Conservation (phyloP, 2,888 invertebrate species). For the Tachystola acroxantha region DNA sequence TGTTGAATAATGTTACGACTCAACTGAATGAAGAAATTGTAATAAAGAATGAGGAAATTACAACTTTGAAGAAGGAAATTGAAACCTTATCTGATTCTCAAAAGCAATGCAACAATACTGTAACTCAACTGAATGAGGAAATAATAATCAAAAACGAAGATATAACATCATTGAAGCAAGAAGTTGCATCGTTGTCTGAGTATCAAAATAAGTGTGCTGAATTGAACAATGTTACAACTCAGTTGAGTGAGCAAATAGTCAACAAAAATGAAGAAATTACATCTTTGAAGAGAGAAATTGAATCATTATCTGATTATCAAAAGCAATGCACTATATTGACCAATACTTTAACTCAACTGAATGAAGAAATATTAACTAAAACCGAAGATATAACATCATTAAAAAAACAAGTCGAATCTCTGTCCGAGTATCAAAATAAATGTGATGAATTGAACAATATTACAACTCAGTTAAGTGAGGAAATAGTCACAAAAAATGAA, state of each 20-base stretch:
- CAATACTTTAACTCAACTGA: too few species aligned
- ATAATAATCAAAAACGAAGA: too few species aligned
- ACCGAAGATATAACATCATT: too few species aligned
- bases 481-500: conserved; percentile 20
- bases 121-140: too few species aligned
- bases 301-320: neutral
- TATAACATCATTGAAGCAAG: too few species aligned
- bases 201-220: neutral
- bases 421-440: neutral
- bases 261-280: conserved; percentile 20
- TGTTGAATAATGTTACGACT: neutral
- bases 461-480: neutral
- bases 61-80: too few species aligned
- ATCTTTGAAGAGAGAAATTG: conserved; percentile 12
- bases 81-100: too few species aligned
- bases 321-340: too few species aligned
- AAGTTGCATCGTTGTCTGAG: neutral
- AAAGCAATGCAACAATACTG: too few species aligned
- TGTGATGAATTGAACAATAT: neutral
- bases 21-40: neutral
- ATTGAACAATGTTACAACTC: neutral
- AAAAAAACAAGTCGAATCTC: too few species aligned
- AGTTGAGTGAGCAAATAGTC: conserved; percentile 14
- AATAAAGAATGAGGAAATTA: too few species aligned
- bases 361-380: too few species aligned